phyloP scores from a whole-genome alignment of 2,113 vertebrate genomes.

The Anarhynchus alexandrinus region DNA sequence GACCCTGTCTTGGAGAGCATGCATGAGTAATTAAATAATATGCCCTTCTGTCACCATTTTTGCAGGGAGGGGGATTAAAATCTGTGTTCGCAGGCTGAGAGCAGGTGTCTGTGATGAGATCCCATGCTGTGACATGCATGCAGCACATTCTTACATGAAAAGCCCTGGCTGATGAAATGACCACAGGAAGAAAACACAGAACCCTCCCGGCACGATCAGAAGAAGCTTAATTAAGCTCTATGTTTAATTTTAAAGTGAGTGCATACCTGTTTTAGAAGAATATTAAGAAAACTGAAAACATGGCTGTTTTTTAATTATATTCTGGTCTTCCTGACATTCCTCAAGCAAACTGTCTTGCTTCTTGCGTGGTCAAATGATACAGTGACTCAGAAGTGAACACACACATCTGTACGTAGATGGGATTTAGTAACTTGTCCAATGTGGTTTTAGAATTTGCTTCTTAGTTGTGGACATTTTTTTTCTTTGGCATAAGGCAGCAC shows the following conservation, averaged over 20 bases:
- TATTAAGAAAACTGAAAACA: neutral
- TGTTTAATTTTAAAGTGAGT: conserved; percentile 33
- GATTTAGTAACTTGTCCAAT: neutral
- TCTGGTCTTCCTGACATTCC: conserved; percentile 3
- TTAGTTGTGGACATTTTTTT: neutral
- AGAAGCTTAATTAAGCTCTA: conserved; percentile 36
- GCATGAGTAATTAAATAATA: conserved; percentile 59
- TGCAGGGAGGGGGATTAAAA: conserved; percentile 32
- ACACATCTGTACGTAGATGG: conserved; percentile 12
- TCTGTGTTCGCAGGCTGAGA: conserved; percentile 54
- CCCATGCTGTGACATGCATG: conserved; percentile 54
- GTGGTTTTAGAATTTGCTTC: neutral
- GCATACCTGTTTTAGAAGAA: neutral
- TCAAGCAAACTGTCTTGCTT: neutral
- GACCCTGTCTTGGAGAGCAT: conserved; percentile 31
- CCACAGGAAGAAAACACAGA: conserved; percentile 56
- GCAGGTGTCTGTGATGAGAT: conserved; percentile 60
- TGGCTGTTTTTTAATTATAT: neutral
- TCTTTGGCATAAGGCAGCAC: conserved; percentile 9
- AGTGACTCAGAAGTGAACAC: conserved; percentile 37
- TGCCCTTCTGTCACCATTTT: conserved; percentile 58
- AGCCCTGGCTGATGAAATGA: conserved; percentile 53
- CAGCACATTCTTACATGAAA: conserved; percentile 58
- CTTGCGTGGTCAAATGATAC: neutral
- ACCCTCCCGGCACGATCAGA: conserved; percentile 37